Base-by-base conservation (phyloP, 2,113 vertebrate species). In the Triplophysa rosa region DNA sequence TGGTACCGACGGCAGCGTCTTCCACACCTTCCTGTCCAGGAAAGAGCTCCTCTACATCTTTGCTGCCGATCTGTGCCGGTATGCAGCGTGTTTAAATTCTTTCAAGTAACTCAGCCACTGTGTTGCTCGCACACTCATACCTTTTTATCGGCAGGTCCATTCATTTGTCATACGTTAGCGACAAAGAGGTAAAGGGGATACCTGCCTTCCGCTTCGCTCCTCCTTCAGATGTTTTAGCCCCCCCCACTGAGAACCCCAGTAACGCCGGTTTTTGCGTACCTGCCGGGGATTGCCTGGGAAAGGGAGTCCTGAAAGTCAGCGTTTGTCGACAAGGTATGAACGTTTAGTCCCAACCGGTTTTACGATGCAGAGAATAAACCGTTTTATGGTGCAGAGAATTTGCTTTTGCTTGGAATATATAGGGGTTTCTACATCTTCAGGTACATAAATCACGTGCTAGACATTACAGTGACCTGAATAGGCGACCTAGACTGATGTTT, bases 61-160 rank as follows among this genome's bases (percentile, higher is more conserved):
- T 66, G 92, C 96, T 23, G 96, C 98, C 0, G 98, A 99, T 86
- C 95, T 99, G 79, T 99, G 98, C 92, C 93, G 98, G 98, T 99
- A 92, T 19, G 40, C 10, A 24, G 5, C 2, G 24, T 7, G 12
- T 42, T 16, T 21, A 12, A 21, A 23, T 19, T 42, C 29, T n/a
- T 12, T 19, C 26, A 23, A 45, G 16, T 16, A 8, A 5, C n/a
- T 52, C 8, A 24, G 33, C 52, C 8, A 63, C 24, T n/a, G 9
- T 12, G 3, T 40, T 9, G 11, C 11, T 21, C 17, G 19, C 69
- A 11, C 19, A 54, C 29, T 26, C 26, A 21, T 16, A n/a, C 4
- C 42, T 19, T 54, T 62, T n/a, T 40, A 3, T 21, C 16, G 26
- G 14, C 85, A 99, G 98, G 80, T 99, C 98, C 19, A 89, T 99